phyloP scores from a whole-genome alignment of 2,113 vertebrate species.

The Lanius collurio region DNA sequence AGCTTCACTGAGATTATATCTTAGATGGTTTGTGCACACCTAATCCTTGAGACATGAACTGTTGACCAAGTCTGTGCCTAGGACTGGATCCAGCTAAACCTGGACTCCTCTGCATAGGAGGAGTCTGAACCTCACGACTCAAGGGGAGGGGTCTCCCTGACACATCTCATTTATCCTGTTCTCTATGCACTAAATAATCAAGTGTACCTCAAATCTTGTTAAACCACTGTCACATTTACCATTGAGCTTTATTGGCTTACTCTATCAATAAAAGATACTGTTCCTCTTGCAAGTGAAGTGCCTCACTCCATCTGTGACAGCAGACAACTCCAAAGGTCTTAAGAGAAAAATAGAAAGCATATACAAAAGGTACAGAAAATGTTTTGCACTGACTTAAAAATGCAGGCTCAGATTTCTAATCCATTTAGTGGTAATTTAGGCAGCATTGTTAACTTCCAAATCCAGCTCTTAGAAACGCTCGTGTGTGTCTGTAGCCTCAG shows the following conservation, averaged over 20 bases:
- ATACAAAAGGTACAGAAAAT: background rate
- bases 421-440: background rate
- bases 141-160: background rate
- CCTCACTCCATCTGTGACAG: background rate
- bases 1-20: background rate
- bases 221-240: background rate
- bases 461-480: background rate
- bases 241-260: background rate
- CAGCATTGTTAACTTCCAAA: background rate
- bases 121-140: background rate
- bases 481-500: background rate
- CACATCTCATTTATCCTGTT: background rate
- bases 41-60: background rate
- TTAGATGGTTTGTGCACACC: background rate
- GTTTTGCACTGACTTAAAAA: background rate
- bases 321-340: background rate
- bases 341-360: background rate
- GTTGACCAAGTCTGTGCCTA: background rate
- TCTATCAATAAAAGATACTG: background rate
- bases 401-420: background rate
- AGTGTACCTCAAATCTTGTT: background rate
- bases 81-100: background rate
- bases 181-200: background rate
- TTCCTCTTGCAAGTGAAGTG: background rate
- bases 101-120: background rate